Evolutionary conservation across 2,113 vertebrate genomes (phyloP).

Genomic region (Cepphus grylle): DNA sequence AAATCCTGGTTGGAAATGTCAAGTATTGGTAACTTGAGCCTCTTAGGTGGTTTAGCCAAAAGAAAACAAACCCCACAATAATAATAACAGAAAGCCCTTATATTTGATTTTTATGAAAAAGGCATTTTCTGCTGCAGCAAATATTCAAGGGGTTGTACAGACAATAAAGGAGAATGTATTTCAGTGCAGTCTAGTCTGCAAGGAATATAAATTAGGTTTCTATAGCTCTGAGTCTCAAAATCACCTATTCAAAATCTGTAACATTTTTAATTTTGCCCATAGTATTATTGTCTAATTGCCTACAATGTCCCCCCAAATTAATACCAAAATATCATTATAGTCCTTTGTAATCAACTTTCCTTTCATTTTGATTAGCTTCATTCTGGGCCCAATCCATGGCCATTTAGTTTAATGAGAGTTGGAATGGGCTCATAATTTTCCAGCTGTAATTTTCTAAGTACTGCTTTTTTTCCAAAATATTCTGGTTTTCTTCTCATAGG

Average conservation of each 20-base stretch:
- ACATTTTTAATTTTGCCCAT: not conserved
- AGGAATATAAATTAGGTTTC: not conserved
- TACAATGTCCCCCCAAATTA: not conserved
- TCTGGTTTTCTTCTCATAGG: not conserved
- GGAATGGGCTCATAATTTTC: not conserved
- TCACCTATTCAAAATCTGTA: not conserved
- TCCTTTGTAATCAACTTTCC: not conserved
- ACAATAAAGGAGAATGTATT: not conserved
- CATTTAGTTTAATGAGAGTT: not conserved
- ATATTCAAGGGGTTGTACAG: not conserved
- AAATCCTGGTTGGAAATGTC: not conserved
- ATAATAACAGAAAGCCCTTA: not conserved
- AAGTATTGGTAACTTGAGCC: not conserved
- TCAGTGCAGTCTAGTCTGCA: not conserved
- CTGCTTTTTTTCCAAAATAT: not conserved
- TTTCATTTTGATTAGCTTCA: constrained; percentile 24
- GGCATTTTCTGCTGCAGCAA: not conserved
- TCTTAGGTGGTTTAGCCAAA: not conserved
- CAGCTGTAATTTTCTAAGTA: not conserved
- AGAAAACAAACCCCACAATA: not conserved
- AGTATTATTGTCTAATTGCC: not conserved
- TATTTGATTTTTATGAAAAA: not conserved
- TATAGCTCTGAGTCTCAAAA: not conserved
- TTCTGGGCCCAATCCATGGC: not conserved
- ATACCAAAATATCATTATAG: not conserved